These are phyloP conservation scores for Pseudomyrmex cubaensis DNA, from an alignment of 1,140 invertebrate genomes.

Conservation along the genomic window DNA sequence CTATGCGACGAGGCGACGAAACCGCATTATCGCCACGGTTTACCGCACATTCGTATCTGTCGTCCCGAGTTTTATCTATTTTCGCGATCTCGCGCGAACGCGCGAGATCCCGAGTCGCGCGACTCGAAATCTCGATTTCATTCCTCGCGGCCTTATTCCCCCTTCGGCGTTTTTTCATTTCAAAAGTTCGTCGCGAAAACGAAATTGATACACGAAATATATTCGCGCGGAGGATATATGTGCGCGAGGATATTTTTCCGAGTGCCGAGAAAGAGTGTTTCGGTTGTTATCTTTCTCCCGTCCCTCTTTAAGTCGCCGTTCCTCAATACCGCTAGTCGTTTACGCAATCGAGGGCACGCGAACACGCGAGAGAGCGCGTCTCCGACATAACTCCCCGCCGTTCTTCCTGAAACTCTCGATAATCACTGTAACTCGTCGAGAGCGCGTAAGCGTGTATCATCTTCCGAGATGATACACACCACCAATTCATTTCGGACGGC, in stretches of 20 bases:
- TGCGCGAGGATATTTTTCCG: neutral
- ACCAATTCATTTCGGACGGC: slow-evolving; percentile 38
- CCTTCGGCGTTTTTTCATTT: neutral
- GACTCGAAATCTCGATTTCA: slow-evolving; percentile 11
- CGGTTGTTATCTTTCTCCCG: neutral
- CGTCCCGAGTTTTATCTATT: slow-evolving; percentile 36
- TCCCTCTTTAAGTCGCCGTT: neutral
- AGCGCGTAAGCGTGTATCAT: neutral
- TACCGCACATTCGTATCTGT: slow-evolving; percentile 47
- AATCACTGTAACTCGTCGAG: slow-evolving; percentile 9
- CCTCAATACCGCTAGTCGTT: slow-evolving; percentile 46
- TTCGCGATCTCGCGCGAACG: neutral
- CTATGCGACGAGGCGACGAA: slow-evolving; percentile 22
- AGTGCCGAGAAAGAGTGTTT: neutral
- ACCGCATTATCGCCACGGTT: slow-evolving; percentile 31
- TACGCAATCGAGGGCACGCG: slow-evolving; percentile 71
- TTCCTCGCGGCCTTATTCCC: neutral
- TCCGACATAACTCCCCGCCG: slow-evolving; percentile 23
- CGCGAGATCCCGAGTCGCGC: neutral
- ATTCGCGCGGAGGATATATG: too few relatives aligned
- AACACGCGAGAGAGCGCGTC: slow-evolving; percentile 44
- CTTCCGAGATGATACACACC: neutral
- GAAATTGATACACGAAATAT: neutral
- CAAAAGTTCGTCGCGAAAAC: neutral
- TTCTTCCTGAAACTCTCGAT: slow-evolving; percentile 16